Evolutionary conservation across 2,113 vertebrate species (phyloP).

Genomic region (Arizona elegans): DNA sequence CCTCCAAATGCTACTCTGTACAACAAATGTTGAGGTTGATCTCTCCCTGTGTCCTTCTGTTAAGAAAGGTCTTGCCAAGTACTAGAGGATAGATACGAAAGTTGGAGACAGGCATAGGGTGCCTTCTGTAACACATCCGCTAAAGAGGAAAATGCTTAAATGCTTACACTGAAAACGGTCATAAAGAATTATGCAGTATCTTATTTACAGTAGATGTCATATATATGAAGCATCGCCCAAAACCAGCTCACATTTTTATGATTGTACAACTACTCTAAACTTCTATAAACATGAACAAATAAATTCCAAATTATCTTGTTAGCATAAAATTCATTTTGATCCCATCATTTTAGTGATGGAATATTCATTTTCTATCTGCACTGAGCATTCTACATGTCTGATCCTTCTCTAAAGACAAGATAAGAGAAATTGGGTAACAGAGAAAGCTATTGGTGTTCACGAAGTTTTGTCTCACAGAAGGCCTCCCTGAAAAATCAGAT

Average conservation of each 20-base stretch:
- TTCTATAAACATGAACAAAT: not conserved
- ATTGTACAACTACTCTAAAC: conserved; percentile 29
- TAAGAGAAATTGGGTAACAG: not conserved
- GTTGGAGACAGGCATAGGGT: not conserved
- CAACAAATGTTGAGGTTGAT: not conserved
- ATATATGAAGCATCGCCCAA: not conserved
- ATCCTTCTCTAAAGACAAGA: not conserved
- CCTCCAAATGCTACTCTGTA: not conserved
- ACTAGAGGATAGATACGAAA: not conserved
- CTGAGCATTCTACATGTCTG: not conserved
- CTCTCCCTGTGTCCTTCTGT: not conserved
- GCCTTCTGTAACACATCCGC: not conserved
- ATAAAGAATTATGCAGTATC: conserved; percentile 23
- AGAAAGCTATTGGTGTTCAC: not conserved
- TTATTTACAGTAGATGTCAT: conserved; percentile 28
- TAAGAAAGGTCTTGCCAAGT: not conserved
- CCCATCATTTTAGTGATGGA: not conserved
- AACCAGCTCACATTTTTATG: conserved; percentile 46
- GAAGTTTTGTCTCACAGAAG: not conserved
- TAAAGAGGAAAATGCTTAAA: conserved; percentile 30
- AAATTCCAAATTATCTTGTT: not conserved
- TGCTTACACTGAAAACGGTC: conserved; percentile 1
- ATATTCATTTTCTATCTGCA: not conserved
- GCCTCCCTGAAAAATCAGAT: not conserved
- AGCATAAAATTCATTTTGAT: not conserved